These are phyloP conservation scores for Trichechus manatus DNA, from an alignment of 2,113 vertebrate species.

Conservation along the genomic window DNA sequence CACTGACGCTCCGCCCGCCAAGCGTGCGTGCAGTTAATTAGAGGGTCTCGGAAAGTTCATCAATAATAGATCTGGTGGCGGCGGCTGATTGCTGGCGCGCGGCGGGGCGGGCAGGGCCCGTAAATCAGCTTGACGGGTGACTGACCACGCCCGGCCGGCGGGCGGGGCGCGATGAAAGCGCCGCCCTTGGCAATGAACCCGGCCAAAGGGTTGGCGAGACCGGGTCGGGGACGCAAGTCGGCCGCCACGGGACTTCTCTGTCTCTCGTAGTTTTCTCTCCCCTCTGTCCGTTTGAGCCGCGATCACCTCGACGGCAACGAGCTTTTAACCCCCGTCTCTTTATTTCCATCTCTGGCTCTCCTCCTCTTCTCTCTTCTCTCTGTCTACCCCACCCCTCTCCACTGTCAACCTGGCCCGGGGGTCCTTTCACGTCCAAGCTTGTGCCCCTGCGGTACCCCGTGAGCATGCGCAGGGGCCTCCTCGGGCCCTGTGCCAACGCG, in stretches of 20 bases:
- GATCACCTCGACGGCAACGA: too few species aligned
- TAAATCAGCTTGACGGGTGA: conserved; percentile 88
- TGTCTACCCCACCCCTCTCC: background rate
- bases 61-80: conserved; percentile 91
- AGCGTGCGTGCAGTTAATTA: conserved; percentile 91
- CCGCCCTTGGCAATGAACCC: conserved; percentile 80
- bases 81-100: conserved; percentile 90
- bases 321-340: background rate
- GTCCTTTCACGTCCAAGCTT: too few species aligned
- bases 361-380: background rate
- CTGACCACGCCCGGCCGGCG: conserved; percentile 85
- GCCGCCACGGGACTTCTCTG: background rate
- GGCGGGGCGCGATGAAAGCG: conserved; percentile 84
- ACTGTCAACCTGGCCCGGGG: background rate
- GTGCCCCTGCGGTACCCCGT: too few species aligned
- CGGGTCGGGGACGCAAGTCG: background rate
- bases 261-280: too few species aligned
- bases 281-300: background rate
- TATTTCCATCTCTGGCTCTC: background rate
- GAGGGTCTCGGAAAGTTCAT: conserved; percentile 91
- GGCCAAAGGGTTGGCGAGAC: background rate
- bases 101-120: conserved; percentile 82
- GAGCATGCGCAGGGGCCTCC: background rate
- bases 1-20: background rate
- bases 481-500: too few species aligned